Evolutionary conservation across 2,888 invertebrate species (phyloP).

Genomic region (Xestoiulus laeticollis): DNA sequence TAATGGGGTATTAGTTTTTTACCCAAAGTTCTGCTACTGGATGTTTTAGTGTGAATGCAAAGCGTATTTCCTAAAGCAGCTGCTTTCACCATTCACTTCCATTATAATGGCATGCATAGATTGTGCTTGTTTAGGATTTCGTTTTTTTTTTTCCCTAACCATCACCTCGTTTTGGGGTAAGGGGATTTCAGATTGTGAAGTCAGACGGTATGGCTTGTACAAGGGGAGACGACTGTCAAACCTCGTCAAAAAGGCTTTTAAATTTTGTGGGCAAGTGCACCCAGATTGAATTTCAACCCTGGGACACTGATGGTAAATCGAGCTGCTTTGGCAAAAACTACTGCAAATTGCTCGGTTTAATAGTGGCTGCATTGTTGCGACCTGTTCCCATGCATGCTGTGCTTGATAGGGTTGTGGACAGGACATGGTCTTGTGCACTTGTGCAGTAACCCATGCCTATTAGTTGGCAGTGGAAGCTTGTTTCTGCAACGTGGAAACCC

Average conservation of each 20-base stretch:
- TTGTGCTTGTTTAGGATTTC: neutral
- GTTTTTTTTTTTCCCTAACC: neutral
- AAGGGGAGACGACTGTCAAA: neutral
- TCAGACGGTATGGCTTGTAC: neutral
- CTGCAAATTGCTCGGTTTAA: neutral
- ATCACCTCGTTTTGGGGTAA: neutral
- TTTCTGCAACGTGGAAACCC: neutral
- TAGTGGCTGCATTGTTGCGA: neutral
- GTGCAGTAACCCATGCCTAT: neutral
- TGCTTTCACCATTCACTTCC: neutral
- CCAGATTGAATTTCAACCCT: neutral
- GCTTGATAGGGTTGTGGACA: neutral
- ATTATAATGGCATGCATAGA: conserved; percentile 2
- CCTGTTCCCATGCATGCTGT: neutral
- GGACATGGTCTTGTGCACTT: neutral
- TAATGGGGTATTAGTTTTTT: conserved; percentile 19
- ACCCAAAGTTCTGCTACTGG: neutral
- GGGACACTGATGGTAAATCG: neutral
- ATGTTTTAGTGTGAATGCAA: conserved; percentile 3
- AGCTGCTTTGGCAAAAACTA: neutral
- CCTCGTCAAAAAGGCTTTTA: conserved; percentile 1
- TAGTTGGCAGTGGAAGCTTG: neutral
- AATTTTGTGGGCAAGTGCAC: conserved; percentile 38
- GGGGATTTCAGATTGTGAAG: neutral
- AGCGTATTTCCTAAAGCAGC: neutral